Base-by-base conservation (phyloP, 2,888 invertebrate genomes). In the Cactoblastis cactorum region DNA sequence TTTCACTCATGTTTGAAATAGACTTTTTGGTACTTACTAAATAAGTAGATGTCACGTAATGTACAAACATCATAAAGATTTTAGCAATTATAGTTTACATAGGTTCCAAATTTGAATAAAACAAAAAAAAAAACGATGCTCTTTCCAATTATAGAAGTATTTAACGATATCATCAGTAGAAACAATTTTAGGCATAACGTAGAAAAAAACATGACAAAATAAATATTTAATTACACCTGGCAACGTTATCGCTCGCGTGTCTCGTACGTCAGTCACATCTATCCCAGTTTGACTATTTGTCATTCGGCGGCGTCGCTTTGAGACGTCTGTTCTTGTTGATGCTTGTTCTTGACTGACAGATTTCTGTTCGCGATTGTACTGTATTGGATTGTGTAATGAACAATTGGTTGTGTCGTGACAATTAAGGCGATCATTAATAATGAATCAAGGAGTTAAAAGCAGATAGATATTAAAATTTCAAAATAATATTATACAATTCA, bases 231-330 rank as follows among this genome's bases (percentile, higher is more conserved):
- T 43, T 15, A 3, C 32, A 14, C 1, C 24, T 43, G 17, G 43
- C 43, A 43, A 17, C 24, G 22, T 37, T 48, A 37, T 47, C 28
- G 14, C 33, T 22, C 14, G 15, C 33, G 33, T 49, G 49, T 49
- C 49, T 41, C 37, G 17, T 17, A 47, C 37, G 47, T 49, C 49
- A 49, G 28, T 28, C 28, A 28, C 28, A 28, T 28, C 8, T 1
- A 18, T 24, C n/a, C 37, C 37, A 41, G 41, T 19, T 33, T 19
- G 32, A 32, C 49, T 49, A 49, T 49, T 49, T 49, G 49, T 49
- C 49, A 49, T 34, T 4, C 32, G 32, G 33, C 49, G 41, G 33
- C 41, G 32, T 43, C 19, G 32, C 49, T 41, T 49, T 34, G 33
- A 41, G 41, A 34, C 41, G 41, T 49, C 39, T 49, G 33, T 49